Evolutionary conservation across 2,888 invertebrate genomes (phyloP).

Genomic region (Scotopteryx bipunctaria): DNA sequence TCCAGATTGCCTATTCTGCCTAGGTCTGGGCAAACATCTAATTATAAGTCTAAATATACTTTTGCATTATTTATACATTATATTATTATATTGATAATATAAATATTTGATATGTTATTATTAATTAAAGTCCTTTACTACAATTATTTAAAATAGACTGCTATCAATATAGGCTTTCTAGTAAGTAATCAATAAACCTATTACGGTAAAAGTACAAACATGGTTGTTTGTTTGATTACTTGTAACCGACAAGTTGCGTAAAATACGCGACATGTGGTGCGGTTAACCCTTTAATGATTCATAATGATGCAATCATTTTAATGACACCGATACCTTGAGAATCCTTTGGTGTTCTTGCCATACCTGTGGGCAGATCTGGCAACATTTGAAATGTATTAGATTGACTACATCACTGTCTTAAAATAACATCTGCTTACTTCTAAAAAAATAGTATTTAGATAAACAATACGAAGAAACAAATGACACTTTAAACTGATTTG

Average conservation of each 20-base stretch:
- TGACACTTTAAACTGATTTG: no score
- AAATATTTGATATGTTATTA: no score
- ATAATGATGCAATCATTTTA: constrained; percentile 65
- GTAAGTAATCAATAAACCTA: constrained; percentile 28
- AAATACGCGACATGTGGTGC: constrained; percentile 47
- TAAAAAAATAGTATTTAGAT: no score
- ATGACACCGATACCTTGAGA: constrained; percentile 45
- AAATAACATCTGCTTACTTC: no score
- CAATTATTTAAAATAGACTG: neutral
- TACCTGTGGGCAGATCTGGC: constrained; percentile 1
- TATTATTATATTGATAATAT: no score
- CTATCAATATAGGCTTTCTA: constrained; percentile 6
- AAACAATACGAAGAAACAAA: no score
- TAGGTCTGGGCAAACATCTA: no score
- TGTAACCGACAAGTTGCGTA: constrained; percentile 31
- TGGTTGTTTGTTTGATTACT: constrained; percentile 21
- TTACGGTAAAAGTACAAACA: constrained; percentile 19
- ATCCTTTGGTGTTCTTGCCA: constrained; percentile 36
- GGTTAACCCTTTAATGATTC: constrained; percentile 63
- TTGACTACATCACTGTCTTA: no score
- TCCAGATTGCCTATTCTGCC: no score
- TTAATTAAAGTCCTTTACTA: no score
- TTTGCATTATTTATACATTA: no score
- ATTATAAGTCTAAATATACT: no score
- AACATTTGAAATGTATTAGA: neutral